These are phyloP conservation scores for Sesamia nonagrioides DNA, from an alignment of 1,140 invertebrate species.

Conservation along the genomic window DNA sequence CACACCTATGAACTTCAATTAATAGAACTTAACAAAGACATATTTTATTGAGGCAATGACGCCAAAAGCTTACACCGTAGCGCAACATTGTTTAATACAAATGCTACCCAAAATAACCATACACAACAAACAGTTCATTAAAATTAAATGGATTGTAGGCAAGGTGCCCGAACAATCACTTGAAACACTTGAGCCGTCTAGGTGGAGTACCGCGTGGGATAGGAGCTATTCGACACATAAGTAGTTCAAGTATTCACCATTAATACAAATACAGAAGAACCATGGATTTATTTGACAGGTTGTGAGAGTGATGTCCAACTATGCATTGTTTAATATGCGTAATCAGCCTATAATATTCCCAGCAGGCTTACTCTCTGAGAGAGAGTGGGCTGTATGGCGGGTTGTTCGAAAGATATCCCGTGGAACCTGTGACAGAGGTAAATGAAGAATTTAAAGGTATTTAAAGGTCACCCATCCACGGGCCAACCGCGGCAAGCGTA, in stretches of 20 bases:
- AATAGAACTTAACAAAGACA: neutral
- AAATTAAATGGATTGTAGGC: conserved; percentile 38
- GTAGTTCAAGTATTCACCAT: conserved; percentile 41
- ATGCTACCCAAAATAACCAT: neutral
- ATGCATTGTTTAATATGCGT: no score
- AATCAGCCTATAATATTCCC: no score
- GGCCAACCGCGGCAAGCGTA: no score
- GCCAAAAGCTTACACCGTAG: no score
- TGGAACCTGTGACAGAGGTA: no score
- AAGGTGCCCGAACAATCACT: conserved; percentile 43
- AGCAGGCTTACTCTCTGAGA: no score
- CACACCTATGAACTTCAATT: no score
- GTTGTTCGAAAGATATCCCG: no score
- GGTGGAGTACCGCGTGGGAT: conserved; percentile 54
- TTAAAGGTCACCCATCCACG: no score
- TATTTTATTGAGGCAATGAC: no score
- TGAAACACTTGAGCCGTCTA: conserved; percentile 43
- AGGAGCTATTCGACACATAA: conserved; percentile 59
- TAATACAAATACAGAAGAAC: conserved; percentile 21
- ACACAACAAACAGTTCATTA: conserved; percentile 32
- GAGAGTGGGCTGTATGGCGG: no score
- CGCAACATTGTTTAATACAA: neutral
- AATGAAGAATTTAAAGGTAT: no score
- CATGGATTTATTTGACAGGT: neutral
- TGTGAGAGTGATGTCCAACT: neutral